Evolutionary conservation across 2,797 vertebrate genomes (phyloP), one percentile per base, ranked within the genome.

Genomic region (Hyperoplus immaculatus): DNA sequence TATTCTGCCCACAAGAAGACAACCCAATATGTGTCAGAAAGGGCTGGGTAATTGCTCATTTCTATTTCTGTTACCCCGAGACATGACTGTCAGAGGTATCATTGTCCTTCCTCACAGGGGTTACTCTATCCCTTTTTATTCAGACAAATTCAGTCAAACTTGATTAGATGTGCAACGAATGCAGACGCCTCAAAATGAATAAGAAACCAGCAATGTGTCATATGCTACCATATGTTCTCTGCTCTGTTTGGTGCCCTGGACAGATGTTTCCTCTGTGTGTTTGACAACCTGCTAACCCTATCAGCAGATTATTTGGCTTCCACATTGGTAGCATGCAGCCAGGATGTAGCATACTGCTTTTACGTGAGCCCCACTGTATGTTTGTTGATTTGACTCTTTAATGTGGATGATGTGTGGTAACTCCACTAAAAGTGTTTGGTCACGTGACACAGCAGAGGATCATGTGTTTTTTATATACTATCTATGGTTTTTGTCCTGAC

Each of bases 21-120:
- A 47, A 66, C 47, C 58, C 69, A 50, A 54, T 45, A 67, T 70
- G 86, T 82, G 78, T 78, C 80, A 72, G 71, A 61, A 14, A 69
- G 69, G 3, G 42, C 63, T 73, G 84, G 55, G 58, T 87, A 67
- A 82, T 81, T 79, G 73, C 72, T 87, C 69, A 72, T 84, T 83
- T 88, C 82, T 83, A 69, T 87, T 76, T 84, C 47, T 59, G 82
- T 76, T 63, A 3, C 62, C 60, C 42, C 8, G 29, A 77, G 75
- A 86, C 76, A 51, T 69, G 60, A 38, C 67, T 77, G 79, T 71
- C 76, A 49, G 13, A 41, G 53, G 41, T 53, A 14, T 51, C 53
- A 12, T 36, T 41, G 56, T 75, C 57, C 50, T 29, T 61, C 49
- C 53, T 72, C 54, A 29, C 29, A 29, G 29, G 29, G 29, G 29